Evolutionary conservation across 2,113 vertebrate species (phyloP), one percentile per base, ranked within the genome.

Genomic region (Anhinga anhinga): DNA sequence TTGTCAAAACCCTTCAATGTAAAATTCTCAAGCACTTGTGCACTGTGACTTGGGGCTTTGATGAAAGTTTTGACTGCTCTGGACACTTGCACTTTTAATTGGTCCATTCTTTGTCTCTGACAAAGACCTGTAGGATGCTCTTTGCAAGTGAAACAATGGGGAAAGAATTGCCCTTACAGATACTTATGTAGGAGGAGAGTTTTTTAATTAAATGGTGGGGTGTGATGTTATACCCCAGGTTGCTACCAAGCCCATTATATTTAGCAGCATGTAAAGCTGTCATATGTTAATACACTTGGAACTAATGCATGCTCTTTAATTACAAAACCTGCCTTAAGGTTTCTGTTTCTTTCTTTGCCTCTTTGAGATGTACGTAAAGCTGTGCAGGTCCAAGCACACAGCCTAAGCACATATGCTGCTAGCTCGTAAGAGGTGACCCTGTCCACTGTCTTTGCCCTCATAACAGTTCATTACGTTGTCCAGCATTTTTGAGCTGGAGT

Each of bases 401-500:
- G 56, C 45, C 3, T 2, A 38, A 74, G 66, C 55, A n/a, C 77
- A 17, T 10, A 3, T 7, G 26, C 86, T 86, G 50, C 73, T 40
- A 52, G 55, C 79, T 92, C 56, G 3, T 79, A 47, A 66, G 78
- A 62, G 73, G 42, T 96, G 84, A 93, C 91, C 84, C 95, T 45
- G 49, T 30, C 91, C 84, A 49, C 91, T 92, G 42, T 38, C 84
- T 87, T 50, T 90, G 95, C 81, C 93, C 71, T 88, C 47, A 1
- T 22, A 92, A 62, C 53, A 73, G 79, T 93, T 88, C 93, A 93
- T 96, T 96, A 93, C 59, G 44, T 47, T 90, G 91, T 78, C 92
- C 83, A 82, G 84, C 66, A 53, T 93, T 92, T 88, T 73, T 91
- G 79, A 97, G 76, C 70, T 42, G 78, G 62, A 84, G 66, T 71